These are phyloP conservation scores for Polyodon spathula DNA, from an alignment of 2,113 vertebrate species.

Conservation along the genomic window DNA sequence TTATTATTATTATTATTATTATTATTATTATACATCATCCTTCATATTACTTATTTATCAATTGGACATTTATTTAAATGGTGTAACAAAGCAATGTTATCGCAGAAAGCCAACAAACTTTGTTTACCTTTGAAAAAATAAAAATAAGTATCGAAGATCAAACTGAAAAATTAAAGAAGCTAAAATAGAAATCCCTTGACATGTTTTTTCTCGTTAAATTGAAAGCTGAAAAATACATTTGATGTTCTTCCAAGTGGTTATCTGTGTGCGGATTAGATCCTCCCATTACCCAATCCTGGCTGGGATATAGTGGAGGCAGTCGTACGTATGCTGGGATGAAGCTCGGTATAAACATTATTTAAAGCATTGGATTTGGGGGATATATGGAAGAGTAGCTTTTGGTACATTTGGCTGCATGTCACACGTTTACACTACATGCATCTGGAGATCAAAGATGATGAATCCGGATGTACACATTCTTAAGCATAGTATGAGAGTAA, in stretches of 20 bases:
- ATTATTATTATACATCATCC: constrained; percentile 43
- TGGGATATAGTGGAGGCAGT: constrained; percentile 17
- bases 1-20: constrained; percentile 43
- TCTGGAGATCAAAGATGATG: no score
- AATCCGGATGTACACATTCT: no score
- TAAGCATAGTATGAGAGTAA: no score
- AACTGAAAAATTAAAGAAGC: constrained; percentile 65
- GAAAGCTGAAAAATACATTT: constrained; percentile 50
- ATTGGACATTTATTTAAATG: constrained; percentile 63
- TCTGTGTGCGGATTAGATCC: constrained; percentile 25
- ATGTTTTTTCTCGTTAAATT: constrained; percentile 67
- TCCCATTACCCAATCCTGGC: constrained; percentile 28
- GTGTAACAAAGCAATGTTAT: constrained; percentile 68
- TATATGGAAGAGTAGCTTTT: no score
- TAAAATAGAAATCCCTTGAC: constrained; percentile 58
- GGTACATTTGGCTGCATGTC: no score
- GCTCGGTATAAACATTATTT: no score
- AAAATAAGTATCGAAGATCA: constrained; percentile 51
- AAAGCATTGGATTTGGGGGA: no score
- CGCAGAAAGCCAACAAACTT: constrained; percentile 57
- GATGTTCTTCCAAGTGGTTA: constrained; percentile 40
- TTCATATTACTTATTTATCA: constrained; percentile 56
- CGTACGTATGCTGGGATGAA: constrained; percentile 31
- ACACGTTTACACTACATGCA: no score
- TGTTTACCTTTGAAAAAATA: constrained; percentile 54